phyloP scores from a whole-genome alignment of 1,140 invertebrate species.

The Zaprionus inermis region DNA sequence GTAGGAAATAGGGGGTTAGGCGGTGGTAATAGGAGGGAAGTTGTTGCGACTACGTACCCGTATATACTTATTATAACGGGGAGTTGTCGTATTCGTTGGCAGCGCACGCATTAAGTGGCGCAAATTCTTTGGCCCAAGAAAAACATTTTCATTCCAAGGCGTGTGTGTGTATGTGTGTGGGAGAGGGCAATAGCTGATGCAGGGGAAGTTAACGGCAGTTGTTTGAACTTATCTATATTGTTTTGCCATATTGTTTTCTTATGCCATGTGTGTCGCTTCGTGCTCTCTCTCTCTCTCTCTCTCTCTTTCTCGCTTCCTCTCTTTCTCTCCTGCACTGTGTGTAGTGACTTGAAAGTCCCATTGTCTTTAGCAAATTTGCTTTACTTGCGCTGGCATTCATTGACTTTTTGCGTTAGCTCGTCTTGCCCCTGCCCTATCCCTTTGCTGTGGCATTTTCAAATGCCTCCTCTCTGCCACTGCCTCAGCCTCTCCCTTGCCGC shows the following conservation, averaged over 20 bases:
- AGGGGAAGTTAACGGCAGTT: conserved; percentile 51
- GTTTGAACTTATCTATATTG: conserved; percentile 82
- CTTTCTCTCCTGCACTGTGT: background rate
- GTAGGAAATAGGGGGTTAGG: background rate
- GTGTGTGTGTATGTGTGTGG: conserved; percentile 41
- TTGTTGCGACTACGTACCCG: conserved; percentile 35
- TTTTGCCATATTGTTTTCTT: conserved; percentile 82
- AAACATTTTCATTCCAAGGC: conserved; percentile 80
- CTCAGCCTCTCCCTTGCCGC: conserved; percentile 1
- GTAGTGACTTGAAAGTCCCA: conserved; percentile 64
- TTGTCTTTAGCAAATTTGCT: conserved; percentile 81
- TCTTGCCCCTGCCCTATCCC: conserved; percentile 8
- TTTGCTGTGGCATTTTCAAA: conserved; percentile 73
- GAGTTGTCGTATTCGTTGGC: conserved; percentile 41
- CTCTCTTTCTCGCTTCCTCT: conserved; percentile 7
- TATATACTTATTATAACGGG: conserved; percentile 49
- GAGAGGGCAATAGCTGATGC: background rate
- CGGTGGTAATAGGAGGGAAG: background rate
- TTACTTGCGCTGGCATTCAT: conserved; percentile 77
- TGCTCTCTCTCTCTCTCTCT: background rate
- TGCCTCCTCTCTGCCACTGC: conserved; percentile 41
- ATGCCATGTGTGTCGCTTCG: conserved; percentile 73
- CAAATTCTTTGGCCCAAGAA: conserved; percentile 68
- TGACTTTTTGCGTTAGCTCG: conserved; percentile 59
- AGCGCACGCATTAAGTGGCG: conserved; percentile 50